Conservation (phyloP, 2,888 invertebrate species). For the Chalcosyrphus nemorum region DNA sequence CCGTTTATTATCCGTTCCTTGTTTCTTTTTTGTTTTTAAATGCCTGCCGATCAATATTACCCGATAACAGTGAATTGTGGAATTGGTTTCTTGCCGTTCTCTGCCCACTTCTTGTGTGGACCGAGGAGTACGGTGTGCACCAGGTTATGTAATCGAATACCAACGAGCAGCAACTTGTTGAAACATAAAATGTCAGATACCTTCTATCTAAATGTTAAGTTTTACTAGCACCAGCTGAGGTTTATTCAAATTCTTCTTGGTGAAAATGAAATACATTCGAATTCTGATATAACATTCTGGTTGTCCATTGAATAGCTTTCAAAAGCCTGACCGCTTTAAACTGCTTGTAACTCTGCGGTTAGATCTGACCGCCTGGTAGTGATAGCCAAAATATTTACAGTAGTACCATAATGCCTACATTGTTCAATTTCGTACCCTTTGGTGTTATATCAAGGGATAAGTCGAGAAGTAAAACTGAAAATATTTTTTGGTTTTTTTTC, state of each 20-base stretch:
- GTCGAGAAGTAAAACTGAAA: constrained; percentile 51
- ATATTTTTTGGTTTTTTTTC: constrained; percentile 31
- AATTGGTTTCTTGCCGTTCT: constrained; percentile 51
- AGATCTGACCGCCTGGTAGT: constrained; percentile 19
- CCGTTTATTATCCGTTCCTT: constrained; percentile 55
- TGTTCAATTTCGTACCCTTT: no score
- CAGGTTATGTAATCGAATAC: constrained; percentile 66
- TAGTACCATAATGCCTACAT: not conserved
- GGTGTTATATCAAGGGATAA: constrained; percentile 20
- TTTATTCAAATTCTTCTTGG: constrained; percentile 14
- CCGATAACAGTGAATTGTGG: constrained; percentile 72
- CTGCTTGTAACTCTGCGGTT: constrained; percentile 46
- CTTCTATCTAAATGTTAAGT: constrained; percentile 59
- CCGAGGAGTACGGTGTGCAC: not conserved
- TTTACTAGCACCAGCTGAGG: constrained; percentile 32
- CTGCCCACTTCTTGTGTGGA: constrained; percentile 35
- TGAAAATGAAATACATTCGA: constrained; percentile 38
- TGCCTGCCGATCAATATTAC: constrained; percentile 61
- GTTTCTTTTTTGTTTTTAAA: constrained; percentile 40
- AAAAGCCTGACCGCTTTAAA: no score
- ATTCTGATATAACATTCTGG: no score
- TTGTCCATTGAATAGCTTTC: no score
- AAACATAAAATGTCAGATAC: constrained; percentile 66
- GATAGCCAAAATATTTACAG: constrained; percentile 12
- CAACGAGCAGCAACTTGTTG: constrained; percentile 55